A percentile compares a stretch with the other conserved stretches of the same genome.
phyloP scores from a whole-genome alignment of 1,140 invertebrate genomes.

The Ceratina calcarata region DNA sequence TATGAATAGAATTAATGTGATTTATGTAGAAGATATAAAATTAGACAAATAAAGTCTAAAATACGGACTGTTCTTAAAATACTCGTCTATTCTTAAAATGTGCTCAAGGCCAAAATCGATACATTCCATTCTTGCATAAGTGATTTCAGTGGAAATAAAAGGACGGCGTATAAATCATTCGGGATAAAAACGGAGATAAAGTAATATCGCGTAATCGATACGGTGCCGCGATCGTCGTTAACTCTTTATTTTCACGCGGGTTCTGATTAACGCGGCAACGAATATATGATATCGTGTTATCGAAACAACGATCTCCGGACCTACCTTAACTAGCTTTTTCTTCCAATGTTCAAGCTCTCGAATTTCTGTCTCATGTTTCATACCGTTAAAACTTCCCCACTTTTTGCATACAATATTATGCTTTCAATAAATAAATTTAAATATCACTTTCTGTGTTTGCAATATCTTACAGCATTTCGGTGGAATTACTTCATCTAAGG shows the following conservation, averaged over 20 bases:
- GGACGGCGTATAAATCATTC: neutral
- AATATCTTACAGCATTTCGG: neutral
- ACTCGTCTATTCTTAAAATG: too few species aligned
- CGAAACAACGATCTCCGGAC: neutral
- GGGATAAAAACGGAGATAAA: neutral
- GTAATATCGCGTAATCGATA: constrained; percentile 17
- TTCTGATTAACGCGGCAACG: constrained; percentile 16
- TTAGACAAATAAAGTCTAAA: neutral
- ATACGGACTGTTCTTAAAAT: neutral
- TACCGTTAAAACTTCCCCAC: neutral
- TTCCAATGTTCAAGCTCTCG: neutral
- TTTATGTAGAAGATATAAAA: neutral
- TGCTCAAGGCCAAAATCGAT: neutral
- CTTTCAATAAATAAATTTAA: too few species aligned
- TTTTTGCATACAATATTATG: neutral
- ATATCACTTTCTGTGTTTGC: neutral
- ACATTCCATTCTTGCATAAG: constrained; percentile 1
- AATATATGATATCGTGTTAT: neutral
- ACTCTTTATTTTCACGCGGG: constrained; percentile 1
- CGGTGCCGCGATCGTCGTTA: constrained; percentile 4
- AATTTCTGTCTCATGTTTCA: neutral
- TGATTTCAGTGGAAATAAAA: constrained; percentile 2
- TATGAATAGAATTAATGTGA: constrained; percentile 9
- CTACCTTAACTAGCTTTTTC: neutral
- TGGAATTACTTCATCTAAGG: too few species aligned